Base-by-base conservation (phyloP, 2,113 vertebrate genomes). In the Alethe castanea region DNA sequence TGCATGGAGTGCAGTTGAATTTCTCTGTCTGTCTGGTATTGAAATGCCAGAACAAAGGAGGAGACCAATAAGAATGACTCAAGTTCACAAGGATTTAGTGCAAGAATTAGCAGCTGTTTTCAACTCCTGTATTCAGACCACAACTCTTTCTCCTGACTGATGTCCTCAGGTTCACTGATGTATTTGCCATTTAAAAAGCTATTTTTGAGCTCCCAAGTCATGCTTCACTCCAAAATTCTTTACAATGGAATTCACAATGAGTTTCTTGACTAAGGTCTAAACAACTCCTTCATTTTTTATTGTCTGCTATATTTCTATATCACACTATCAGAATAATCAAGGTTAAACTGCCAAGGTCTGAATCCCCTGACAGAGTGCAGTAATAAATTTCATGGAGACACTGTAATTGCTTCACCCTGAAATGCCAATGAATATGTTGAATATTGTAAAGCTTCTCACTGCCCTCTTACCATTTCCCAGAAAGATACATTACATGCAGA, bases 341-440 rank as follows among this genome's bases (percentile, higher is more conserved):
- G 94, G 82, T 80, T 87, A 92, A 96, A 91, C 33, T 57, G 62
- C 38, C 92, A 92, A 81, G 67, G 64, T 88, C 83, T 81, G 73
- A 96, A 89, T 89, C n/a, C 67, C 44, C 64, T 86, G 56, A 86
- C 45, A 91, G 42, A 85, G 28, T 56, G 54, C 64, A 72, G 47
- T 42, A 80, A 93, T 96, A 95, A 93, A 96, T 96, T 74, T 88
- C 66, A n/a, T 80, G 77, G 35, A 86, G 35, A 40, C 47, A 48
- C 35, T 82, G 40, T 59, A 90, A 94, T 81, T 86, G 44, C 67
- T 95, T 94, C 79, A 80, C 64, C 69, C 56, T 6, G 8, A 71
- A 88, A 93, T 79, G 73, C 35, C 87, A 74, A 14, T 71, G 61
- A 77, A 74, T 69, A 45, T 81, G 48, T 87, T 81, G 72, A 94